Percentiles rank a stretch among this genome's conserved stretches.
Evolutionary conservation across 1,140 invertebrate species (phyloP).

Genomic region (Triops cancriformis): DNA sequence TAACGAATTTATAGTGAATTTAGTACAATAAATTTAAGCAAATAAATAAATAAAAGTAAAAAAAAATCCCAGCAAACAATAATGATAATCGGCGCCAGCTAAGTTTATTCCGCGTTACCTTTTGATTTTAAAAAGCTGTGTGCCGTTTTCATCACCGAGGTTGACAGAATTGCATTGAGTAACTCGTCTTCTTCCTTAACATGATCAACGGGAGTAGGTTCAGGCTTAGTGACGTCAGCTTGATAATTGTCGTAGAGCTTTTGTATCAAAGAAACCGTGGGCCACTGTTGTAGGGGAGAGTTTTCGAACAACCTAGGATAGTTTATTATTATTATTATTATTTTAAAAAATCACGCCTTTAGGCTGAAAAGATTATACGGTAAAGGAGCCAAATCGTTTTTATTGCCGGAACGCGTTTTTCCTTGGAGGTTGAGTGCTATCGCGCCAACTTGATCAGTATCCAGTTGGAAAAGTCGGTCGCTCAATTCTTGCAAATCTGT

Average conservation of each 20-base stretch:
- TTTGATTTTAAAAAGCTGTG: constrained; percentile 61
- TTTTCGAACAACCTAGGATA: not conserved
- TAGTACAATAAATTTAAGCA: too few relatives aligned
- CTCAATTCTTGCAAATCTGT: not conserved
- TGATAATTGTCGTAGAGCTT: constrained; percentile 33
- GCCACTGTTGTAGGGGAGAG: constrained; percentile 4
- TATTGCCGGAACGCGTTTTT: constrained; percentile 16
- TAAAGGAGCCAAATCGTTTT: constrained; percentile 17
- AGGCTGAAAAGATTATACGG: not conserved
- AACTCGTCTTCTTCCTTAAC: constrained; percentile 61
- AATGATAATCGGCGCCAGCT: too few relatives aligned
- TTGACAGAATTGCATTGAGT: constrained; percentile 61
- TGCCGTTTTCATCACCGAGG: constrained; percentile 60
- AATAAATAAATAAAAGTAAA: too few relatives aligned
- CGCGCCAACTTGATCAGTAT: not conserved
- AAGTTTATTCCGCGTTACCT: constrained; percentile 40
- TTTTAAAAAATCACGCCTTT: not conserved
- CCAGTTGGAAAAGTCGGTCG: not conserved
- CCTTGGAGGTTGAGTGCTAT: constrained; percentile 22
- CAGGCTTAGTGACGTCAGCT: constrained; percentile 55
- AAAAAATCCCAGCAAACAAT: not conserved
- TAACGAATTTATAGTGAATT: too few relatives aligned
- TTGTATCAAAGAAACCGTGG: constrained; percentile 25
- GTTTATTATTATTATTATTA: not conserved
- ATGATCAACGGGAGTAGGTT: constrained; percentile 42